Evolutionary conservation across 1,140 invertebrate species (phyloP).

Genomic region (Drosophila sproati): DNA sequence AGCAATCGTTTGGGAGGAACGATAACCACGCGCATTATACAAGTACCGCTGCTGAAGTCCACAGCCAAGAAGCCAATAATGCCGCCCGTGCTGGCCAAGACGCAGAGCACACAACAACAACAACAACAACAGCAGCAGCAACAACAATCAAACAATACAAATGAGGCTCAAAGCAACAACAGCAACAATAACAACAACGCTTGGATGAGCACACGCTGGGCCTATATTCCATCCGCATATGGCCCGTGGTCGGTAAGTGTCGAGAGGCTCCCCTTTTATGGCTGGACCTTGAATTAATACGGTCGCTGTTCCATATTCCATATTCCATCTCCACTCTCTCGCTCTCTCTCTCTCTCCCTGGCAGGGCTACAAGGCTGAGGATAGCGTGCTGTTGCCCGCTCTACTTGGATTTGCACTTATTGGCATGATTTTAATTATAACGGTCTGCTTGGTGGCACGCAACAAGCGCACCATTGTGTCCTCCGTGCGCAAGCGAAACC

Average conservation of each 20-base stretch:
- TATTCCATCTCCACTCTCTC: too few species aligned
- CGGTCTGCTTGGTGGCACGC: constrained; percentile 82
- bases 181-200: constrained; percentile 57
- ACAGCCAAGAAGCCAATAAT: constrained; percentile 81
- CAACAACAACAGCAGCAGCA: constrained; percentile 18
- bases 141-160: constrained; percentile 7
- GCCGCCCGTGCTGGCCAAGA: constrained; percentile 79
- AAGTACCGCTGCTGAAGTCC: constrained; percentile 77
- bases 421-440: constrained; percentile 82
- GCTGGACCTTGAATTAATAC: background rate
- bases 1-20: constrained; percentile 45
- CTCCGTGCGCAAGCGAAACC: constrained; percentile 82
- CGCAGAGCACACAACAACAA: constrained; percentile 50
- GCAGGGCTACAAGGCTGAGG: constrained; percentile 82
- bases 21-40: constrained; percentile 78
- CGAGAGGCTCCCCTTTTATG: background rate
- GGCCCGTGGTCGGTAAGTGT: constrained; percentile 88
- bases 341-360: background rate
- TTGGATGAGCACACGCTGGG: constrained; percentile 85
- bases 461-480: constrained; percentile 83
- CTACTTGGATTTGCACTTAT: constrained; percentile 80
- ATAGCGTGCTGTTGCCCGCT: constrained; percentile 81
- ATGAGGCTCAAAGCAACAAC: constrained; percentile 41
- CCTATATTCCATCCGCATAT: constrained; percentile 87
- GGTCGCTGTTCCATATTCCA: too few species aligned